These are phyloP conservation scores for Regulus satrapa DNA, from an alignment of 2,113 vertebrate species.

Conservation along the genomic window DNA sequence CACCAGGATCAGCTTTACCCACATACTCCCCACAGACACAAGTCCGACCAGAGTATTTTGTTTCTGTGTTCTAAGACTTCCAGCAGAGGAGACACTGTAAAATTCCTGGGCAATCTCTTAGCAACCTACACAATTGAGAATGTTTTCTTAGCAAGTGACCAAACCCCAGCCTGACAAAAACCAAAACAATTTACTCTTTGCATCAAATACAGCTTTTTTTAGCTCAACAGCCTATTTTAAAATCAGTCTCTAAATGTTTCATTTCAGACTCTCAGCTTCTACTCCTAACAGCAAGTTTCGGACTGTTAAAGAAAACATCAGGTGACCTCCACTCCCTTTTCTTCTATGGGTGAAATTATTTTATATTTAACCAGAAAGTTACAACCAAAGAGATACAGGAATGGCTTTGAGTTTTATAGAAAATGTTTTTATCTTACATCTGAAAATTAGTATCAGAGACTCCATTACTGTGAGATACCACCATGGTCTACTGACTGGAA, in stretches of 20 bases:
- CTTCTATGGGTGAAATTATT: not conserved
- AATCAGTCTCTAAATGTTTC: not conserved
- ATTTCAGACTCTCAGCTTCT: not conserved
- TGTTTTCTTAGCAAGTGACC: not conserved
- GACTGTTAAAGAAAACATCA: not conserved
- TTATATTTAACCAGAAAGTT: not conserved
- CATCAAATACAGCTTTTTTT: not conserved
- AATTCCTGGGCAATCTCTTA: not conserved
- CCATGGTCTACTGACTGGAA: not conserved
- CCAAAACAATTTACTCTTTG: not conserved
- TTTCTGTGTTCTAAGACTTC: not conserved
- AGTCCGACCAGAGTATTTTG: not conserved
- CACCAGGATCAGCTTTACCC: not conserved
- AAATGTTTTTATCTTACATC: not conserved
- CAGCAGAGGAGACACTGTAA: not conserved
- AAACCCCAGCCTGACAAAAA: not conserved
- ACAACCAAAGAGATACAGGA: not conserved
- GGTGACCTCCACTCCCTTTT: not conserved
- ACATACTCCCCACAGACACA: not conserved
- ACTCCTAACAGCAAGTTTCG: not conserved
- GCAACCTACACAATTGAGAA: not conserved
- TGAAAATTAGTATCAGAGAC: not conserved
- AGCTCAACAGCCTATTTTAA: not conserved
- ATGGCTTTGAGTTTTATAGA: not conserved
- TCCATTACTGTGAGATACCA: not conserved